Conservation (phyloP, 2,797 vertebrate species). For the Cryptoprocta ferox region DNA sequence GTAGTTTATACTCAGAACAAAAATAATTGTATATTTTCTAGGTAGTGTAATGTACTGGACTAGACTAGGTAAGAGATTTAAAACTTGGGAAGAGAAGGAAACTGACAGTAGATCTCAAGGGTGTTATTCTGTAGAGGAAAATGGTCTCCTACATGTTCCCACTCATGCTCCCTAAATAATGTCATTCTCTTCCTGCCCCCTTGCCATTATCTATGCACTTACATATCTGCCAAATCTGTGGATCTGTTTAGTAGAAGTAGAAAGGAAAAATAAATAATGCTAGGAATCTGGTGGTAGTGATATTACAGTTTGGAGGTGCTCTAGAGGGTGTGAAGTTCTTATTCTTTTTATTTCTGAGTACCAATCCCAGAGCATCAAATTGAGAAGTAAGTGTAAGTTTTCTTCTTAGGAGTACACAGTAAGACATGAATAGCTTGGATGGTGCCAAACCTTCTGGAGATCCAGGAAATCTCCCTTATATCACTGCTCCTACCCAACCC, state of each 20-base stretch:
- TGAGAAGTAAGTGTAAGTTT: background rate
- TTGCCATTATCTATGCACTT: background rate
- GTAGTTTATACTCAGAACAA: background rate
- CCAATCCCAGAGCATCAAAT: background rate
- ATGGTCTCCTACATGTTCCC: background rate
- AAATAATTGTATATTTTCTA: background rate
- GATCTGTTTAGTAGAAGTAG: background rate
- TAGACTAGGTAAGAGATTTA: background rate
- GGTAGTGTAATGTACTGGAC: background rate
- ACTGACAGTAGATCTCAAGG: background rate
- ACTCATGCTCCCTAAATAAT: background rate
- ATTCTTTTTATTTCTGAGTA: background rate
- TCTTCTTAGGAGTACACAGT: background rate
- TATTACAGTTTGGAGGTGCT: background rate
- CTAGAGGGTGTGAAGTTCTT: background rate
- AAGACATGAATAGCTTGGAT: background rate
- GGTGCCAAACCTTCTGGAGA: background rate
- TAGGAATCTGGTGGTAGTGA: background rate
- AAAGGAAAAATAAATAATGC: background rate
- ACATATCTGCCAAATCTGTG: background rate
- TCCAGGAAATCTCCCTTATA: background rate
- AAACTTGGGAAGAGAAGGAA: background rate
- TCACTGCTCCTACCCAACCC: background rate
- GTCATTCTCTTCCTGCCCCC: background rate
- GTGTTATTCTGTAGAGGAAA: background rate